These are phyloP conservation scores for Enteromius afrohamiltoni DNA, from an alignment of 2,797 vertebrate genomes.

Conservation along the genomic window DNA sequence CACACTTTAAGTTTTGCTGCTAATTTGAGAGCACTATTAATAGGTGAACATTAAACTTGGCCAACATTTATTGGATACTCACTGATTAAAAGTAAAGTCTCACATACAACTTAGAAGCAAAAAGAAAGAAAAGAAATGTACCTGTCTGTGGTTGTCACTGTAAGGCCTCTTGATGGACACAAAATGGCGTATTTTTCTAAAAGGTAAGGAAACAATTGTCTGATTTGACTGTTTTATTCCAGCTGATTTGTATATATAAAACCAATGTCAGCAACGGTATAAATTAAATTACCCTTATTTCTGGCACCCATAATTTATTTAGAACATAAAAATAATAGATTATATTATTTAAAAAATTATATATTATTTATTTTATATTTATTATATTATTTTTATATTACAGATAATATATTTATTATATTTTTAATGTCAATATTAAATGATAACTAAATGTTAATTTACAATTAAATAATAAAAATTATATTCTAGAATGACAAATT, in stretches of 20 bases:
- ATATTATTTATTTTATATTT: background rate
- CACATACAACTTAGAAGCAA: background rate
- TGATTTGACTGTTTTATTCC: background rate
- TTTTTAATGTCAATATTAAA: background rate
- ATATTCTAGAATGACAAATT: too few species aligned
- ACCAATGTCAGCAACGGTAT: background rate
- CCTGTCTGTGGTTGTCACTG: slow-evolving; percentile 91
- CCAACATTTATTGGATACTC: background rate
- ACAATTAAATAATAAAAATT: background rate
- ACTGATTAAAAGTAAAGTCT: background rate
- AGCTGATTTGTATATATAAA: background rate
- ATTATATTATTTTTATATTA: background rate
- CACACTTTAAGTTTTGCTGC: background rate
- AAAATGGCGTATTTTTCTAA: slow-evolving; percentile 94
- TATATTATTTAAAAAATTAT: background rate
- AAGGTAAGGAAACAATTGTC: slow-evolving; percentile 44
- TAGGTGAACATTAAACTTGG: slow-evolving; percentile 13
- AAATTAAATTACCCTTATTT: background rate
- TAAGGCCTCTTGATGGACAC: slow-evolving; percentile 93
- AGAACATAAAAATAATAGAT: background rate
- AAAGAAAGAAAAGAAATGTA: slow-evolving; percentile 60
- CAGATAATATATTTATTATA: background rate
- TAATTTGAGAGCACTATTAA: slow-evolving; percentile 34
- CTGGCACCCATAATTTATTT: background rate
- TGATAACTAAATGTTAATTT: background rate